Evolutionary conservation across 1,140 invertebrate species (phyloP).

Genomic region (Melitaea cinxia): DNA sequence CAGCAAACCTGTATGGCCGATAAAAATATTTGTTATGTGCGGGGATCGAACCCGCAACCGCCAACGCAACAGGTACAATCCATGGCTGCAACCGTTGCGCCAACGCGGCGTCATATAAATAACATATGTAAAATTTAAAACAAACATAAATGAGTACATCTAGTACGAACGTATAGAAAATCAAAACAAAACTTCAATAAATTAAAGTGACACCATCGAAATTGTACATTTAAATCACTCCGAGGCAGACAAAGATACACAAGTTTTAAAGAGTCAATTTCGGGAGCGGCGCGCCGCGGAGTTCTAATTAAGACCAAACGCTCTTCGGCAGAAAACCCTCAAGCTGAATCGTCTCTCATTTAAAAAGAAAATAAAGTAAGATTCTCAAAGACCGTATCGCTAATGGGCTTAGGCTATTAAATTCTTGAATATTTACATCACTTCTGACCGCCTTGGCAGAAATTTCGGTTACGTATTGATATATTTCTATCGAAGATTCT

Average conservation of each 20-base stretch:
- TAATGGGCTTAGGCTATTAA: conserved; percentile 31
- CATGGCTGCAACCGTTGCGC: too few relatives aligned
- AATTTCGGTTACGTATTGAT: too few relatives aligned
- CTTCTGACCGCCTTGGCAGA: too few relatives aligned
- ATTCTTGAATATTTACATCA: neutral
- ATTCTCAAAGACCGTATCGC: conserved; percentile 26
- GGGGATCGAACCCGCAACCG: too few relatives aligned
- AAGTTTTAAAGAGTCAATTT: conserved; percentile 40
- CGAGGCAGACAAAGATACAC: conserved; percentile 27
- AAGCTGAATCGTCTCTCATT: conserved; percentile 37
- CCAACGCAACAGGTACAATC: too few relatives aligned
- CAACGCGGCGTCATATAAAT: too few relatives aligned
- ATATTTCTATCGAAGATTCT: too few relatives aligned
- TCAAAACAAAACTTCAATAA: neutral
- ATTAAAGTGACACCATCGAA: neutral
- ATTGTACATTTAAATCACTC: conserved; percentile 21
- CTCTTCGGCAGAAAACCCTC: conserved; percentile 24
- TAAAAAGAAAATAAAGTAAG: conserved; percentile 36
- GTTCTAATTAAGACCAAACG: conserved; percentile 37
- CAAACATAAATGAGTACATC: neutral
- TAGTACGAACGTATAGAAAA: neutral
- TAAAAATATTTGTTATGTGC: too few relatives aligned
- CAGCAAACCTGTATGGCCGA: too few relatives aligned
- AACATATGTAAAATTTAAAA: neutral
- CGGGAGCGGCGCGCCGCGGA: conserved; percentile 23